Percentiles rank a stretch among this genome's conserved stretches.
Evolutionary conservation across 2,113 vertebrate species (phyloP).

Genomic region (Clarias batrachus): DNA sequence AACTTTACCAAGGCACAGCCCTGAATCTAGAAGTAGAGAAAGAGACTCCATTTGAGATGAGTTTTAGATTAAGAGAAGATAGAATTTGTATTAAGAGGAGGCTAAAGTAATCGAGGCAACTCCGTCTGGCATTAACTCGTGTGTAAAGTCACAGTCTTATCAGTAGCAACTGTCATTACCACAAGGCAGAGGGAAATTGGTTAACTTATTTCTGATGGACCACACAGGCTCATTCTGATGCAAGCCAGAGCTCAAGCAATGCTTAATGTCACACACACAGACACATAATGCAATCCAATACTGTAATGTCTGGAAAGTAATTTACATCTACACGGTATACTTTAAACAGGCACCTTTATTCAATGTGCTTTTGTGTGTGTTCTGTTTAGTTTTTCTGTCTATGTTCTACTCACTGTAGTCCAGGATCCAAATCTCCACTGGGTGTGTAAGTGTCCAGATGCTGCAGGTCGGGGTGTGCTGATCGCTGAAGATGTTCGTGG

Average conservation of each 20-base stretch:
- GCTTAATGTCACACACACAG: neutral
- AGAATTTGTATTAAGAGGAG: neutral
- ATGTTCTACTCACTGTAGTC: conserved; percentile 82
- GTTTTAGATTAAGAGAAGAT: neutral
- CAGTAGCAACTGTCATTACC: conserved; percentile 44
- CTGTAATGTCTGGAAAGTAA: conserved; percentile 49
- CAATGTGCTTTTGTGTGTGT: conserved; percentile 22
- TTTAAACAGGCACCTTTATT: neutral
- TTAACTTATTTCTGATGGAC: conserved; percentile 8
- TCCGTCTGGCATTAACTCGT: neutral
- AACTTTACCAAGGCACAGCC: neutral
- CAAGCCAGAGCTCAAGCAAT: conserved; percentile 60
- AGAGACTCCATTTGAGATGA: neutral
- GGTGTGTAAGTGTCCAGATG: conserved; percentile 68
- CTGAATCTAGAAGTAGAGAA: neutral
- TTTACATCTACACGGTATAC: neutral
- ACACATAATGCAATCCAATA: conserved; percentile 53
- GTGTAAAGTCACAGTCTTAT: conserved; percentile 42
- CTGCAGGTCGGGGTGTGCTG: conserved; percentile 74
- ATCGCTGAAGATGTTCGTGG: conserved; percentile 66
- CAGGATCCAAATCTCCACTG: conserved; percentile 96
- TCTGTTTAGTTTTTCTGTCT: conserved; percentile 36
- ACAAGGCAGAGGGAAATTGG: neutral
- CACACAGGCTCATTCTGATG: conserved; percentile 35
- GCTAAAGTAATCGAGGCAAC: neutral